phyloP scores from a whole-genome alignment of 2,113 vertebrate species.

The Forbesichthys agassizii region DNA sequence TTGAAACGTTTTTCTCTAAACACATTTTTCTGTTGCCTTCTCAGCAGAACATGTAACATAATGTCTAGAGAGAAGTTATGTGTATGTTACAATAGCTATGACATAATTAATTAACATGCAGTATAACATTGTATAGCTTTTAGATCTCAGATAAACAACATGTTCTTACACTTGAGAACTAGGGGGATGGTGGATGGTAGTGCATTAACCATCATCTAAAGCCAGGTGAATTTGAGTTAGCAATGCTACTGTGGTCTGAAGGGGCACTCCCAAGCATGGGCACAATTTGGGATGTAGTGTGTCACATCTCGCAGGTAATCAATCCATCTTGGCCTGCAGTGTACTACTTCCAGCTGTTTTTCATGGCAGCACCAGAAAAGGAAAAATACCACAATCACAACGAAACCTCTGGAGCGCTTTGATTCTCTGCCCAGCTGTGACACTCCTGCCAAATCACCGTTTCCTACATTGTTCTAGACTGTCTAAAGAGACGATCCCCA shows the following conservation, averaged over 20 bases:
- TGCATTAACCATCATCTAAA: background rate
- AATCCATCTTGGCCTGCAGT: constrained; percentile 65
- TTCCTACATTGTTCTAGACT: constrained; percentile 1
- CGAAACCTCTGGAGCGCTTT: constrained; percentile 64
- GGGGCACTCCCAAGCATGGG: constrained; percentile 20
- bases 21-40: background rate
- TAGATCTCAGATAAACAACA: background rate
- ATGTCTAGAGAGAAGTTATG: constrained; percentile 3
- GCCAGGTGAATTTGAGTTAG: background rate
- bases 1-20: constrained; percentile 5
- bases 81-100: background rate
- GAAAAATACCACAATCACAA: constrained; percentile 66
- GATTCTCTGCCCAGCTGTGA: constrained; percentile 56
- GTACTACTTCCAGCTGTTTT: constrained; percentile 70
- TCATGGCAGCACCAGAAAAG: constrained; percentile 52
- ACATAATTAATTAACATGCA: background rate
- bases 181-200: background rate
- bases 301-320: constrained; percentile 54
- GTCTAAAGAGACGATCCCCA: background rate
- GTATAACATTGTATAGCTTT: background rate
- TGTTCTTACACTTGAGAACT: background rate
- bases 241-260: background rate
- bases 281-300: constrained; percentile 52
- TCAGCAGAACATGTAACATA: background rate
- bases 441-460: constrained; percentile 17